These are phyloP conservation scores for Rhopilema esculentum DNA, from an alignment of 30 jellyfish, hydroid and myxozoan species.

Conservation along the genomic window DNA sequence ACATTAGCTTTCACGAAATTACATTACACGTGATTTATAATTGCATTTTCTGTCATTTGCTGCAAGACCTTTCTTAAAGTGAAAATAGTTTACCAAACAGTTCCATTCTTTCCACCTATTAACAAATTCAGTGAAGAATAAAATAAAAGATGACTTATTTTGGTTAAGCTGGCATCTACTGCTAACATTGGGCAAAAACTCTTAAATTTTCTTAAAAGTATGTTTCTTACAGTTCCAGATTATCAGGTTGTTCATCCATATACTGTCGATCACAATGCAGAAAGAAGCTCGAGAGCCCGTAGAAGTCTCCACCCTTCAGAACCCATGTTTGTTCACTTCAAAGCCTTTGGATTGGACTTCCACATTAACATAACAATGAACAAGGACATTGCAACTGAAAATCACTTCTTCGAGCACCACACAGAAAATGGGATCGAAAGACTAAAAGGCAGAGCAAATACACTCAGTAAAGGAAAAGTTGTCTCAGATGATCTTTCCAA, in stretches of 20 bases:
- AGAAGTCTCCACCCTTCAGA: constrained; percentile 22
- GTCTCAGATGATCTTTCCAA: constrained; percentile 68
- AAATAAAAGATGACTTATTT: no score
- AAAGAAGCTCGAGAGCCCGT: constrained; percentile 21
- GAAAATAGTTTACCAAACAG: no score
- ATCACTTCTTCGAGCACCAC: constrained; percentile 80
- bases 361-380: constrained; percentile 61
- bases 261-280: constrained; percentile 59
- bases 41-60: no score
- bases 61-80: no score
- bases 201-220: no score
- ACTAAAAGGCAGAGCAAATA: constrained; percentile 58
- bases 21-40: no score
- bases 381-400: constrained; percentile 72
- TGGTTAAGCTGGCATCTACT: no score
- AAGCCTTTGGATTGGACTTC: constrained; percentile 80
- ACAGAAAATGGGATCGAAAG: constrained; percentile 65
- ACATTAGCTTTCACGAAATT: no score
- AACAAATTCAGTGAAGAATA: no score
- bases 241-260: constrained; percentile 60
- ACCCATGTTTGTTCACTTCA: constrained; percentile 59
- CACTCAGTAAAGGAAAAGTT: constrained; percentile 70
- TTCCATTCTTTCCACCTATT: no score
- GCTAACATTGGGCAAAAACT: no score
- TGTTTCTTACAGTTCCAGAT: constrained; percentile 46